Evolutionary conservation across 2,113 vertebrate genomes (phyloP).

Genomic region (Calidris pygmaea): DNA sequence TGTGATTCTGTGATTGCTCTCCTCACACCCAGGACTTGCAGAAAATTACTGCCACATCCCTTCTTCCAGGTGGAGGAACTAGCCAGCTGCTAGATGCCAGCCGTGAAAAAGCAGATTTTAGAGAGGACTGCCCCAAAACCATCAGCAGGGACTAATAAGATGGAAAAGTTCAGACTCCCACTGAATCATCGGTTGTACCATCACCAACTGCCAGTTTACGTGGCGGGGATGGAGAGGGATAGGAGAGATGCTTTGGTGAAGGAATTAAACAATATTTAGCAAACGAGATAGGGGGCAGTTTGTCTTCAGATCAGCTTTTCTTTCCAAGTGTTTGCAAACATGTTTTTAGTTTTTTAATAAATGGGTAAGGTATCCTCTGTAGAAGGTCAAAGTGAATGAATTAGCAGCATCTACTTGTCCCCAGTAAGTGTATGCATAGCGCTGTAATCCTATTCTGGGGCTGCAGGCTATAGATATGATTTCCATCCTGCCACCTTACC

Average conservation of each 20-base stretch:
- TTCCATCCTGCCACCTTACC: neutral
- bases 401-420: neutral
- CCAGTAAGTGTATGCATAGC: neutral
- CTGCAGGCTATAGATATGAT: neutral
- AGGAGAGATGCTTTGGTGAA: neutral
- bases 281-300: neutral
- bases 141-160: neutral
- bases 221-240: accelerated
- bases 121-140: neutral
- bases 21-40: neutral
- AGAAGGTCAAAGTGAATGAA: neutral
- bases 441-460: neutral
- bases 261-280: neutral
- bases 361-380: neutral
- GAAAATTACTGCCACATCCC: neutral
- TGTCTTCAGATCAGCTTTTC: neutral
- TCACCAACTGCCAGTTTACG: neutral
- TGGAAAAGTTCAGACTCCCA: neutral
- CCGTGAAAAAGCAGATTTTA: neutral
- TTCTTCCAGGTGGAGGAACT: neutral
- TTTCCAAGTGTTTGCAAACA: neutral
- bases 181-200: neutral
- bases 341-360: neutral
- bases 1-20: neutral
- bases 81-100: neutral